phyloP scores from a whole-genome alignment of 2,888 invertebrate genomes.

The Metopia argyrocephala region DNA sequence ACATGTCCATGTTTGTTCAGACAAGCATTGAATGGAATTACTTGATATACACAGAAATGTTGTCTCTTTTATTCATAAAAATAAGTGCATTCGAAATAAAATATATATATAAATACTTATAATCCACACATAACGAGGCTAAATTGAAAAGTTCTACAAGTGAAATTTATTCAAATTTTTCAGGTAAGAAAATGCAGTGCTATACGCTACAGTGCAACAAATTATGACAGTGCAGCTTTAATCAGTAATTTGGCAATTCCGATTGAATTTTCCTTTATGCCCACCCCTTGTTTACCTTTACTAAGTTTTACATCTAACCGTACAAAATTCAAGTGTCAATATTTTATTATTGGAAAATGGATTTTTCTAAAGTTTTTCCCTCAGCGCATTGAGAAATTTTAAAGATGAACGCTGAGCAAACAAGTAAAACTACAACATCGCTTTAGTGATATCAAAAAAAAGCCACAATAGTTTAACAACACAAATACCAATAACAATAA shows the following conservation, averaged over 20 bases:
- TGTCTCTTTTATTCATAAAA: neutral
- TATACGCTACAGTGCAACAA: conserved; percentile 16
- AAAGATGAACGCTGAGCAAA: neutral
- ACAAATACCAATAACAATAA: conserved; percentile 1
- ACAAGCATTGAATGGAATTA: conserved; percentile 24
- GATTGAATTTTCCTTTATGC: too few relatives aligned
- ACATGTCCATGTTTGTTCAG: conserved; percentile 15
- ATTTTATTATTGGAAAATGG: conserved; percentile 59
- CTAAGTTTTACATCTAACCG: neutral
- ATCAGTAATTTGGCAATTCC: conserved; percentile 34
- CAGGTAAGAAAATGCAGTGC: too few relatives aligned
- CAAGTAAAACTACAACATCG: neutral
- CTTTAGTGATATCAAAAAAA: conserved; percentile 1
- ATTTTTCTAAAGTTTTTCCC: conserved; percentile 51
- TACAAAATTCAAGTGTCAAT: conserved; percentile 46
- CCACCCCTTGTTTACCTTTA: too few relatives aligned
- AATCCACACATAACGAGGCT: too few relatives aligned
- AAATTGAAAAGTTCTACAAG: too few relatives aligned
- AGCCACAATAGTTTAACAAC: conserved; percentile 19
- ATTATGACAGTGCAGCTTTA: conserved; percentile 34
- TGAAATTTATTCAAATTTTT: neutral
- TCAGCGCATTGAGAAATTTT: conserved; percentile 44
- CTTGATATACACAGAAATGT: neutral
- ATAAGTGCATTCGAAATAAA: conserved; percentile 2
- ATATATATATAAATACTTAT: neutral